Conservation (phyloP, 2,113 vertebrate genomes). For the Dipodomys merriami region DNA sequence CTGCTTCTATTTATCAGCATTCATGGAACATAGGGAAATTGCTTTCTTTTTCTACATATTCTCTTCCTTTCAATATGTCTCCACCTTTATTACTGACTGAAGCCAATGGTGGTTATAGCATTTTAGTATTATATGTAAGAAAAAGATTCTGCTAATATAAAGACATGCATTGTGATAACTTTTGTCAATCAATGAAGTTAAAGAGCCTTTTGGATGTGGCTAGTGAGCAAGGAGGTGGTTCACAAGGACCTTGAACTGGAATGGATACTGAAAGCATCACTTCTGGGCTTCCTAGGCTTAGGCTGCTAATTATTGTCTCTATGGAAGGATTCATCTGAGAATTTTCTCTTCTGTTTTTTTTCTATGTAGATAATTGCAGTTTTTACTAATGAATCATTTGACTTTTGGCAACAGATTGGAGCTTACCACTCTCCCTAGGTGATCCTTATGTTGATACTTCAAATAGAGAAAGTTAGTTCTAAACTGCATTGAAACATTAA, state of each 20-base stretch:
- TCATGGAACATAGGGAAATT: not conserved
- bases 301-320: not conserved
- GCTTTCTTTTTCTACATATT: conserved; percentile 24
- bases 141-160: not conserved
- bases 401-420: not conserved
- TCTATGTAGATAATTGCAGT: not conserved
- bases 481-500: conserved; percentile 6
- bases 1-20: not conserved
- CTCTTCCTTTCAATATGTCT: not conserved
- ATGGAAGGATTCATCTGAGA: not conserved
- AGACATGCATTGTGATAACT: not conserved
- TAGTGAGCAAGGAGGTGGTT: not conserved
- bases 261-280: not conserved
- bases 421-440: not conserved
- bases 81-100: not conserved
- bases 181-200: not conserved
- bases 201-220: not conserved
- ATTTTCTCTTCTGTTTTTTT: not conserved
- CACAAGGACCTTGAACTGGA: conserved; percentile 2
- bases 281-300: not conserved
- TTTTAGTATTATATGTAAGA: conserved; percentile 14
- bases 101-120: not conserved
- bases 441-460: not conserved
- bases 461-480: not conserved
- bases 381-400: conserved; percentile 52